Conservation (phyloP, 2,888 invertebrate species). For the Ditula angustiorana region DNA sequence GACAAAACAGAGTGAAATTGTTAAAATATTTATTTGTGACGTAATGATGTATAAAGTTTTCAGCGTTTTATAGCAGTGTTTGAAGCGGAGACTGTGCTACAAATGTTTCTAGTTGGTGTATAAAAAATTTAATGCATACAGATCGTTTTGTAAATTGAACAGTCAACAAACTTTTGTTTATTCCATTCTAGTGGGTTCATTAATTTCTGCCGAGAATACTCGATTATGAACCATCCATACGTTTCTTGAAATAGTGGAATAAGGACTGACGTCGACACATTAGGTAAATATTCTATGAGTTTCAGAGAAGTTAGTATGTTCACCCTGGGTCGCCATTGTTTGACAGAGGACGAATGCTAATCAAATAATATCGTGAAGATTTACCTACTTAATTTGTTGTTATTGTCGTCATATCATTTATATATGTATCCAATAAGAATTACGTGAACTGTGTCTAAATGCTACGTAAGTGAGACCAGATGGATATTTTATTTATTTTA, state of each 20-base stretch:
- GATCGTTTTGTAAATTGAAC: constrained; percentile 81
- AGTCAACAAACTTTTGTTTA: constrained; percentile 86
- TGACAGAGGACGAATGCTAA: constrained; percentile 67
- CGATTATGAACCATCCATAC: constrained; percentile 80
- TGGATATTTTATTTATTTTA: constrained; percentile 8
- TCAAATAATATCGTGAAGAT: constrained; percentile 56
- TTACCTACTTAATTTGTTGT: constrained; percentile 54
- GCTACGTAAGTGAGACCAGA: constrained; percentile 15
- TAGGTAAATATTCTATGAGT: constrained; percentile 73
- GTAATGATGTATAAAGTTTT: constrained; percentile 81
- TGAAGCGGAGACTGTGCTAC: constrained; percentile 72
- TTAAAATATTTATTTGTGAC: constrained; percentile 78
- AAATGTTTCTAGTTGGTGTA: constrained; percentile 73
- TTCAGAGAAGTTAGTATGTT: constrained; percentile 60
- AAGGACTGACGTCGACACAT: constrained; percentile 77
- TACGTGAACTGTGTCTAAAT: constrained; percentile 41
- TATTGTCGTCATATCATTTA: constrained; percentile 48
- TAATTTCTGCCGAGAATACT: constrained; percentile 72
- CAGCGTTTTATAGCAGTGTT: constrained; percentile 82
- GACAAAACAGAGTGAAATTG: constrained; percentile 83
- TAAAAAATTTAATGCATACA: constrained; percentile 75
- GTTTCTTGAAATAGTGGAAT: constrained; percentile 76
- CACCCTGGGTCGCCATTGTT: constrained; percentile 83
- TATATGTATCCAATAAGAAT: constrained; percentile 33
- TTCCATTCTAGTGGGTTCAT: constrained; percentile 78